Evolutionary conservation across 2,113 vertebrate genomes (phyloP).

Genomic region (Rattus norvegicus): DNA sequence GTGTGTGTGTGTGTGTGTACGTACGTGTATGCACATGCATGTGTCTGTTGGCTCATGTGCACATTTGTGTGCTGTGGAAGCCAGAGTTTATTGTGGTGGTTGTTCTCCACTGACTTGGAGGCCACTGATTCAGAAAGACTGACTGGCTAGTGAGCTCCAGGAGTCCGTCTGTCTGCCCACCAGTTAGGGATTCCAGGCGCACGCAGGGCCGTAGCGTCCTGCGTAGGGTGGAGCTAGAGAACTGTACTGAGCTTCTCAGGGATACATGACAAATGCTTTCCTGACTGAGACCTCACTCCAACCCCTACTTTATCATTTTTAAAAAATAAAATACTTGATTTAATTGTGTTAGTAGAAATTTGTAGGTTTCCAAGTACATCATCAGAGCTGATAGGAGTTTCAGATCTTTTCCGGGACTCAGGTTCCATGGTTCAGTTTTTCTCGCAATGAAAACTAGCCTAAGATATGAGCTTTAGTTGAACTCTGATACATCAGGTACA

Average conservation of each 20-base stretch:
- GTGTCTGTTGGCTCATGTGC: not conserved
- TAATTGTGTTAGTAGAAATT: constrained; percentile 7
- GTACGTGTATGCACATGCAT: not conserved
- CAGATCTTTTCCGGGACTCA: constrained; percentile 32
- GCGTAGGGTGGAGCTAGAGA: not conserved
- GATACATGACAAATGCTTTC: not conserved
- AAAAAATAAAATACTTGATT: not conserved
- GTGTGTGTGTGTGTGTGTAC: not conserved
- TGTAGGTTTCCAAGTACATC: not conserved
- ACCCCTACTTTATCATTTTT: not conserved
- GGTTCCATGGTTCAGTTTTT: not conserved
- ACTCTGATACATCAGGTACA: not conserved
- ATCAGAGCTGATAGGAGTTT: not conserved
- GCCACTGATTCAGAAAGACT: not conserved
- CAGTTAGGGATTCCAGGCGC: not conserved
- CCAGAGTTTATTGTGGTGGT: not conserved
- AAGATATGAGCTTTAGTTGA: constrained; percentile 49
- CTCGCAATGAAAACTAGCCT: constrained; percentile 81
- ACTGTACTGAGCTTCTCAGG: not conserved
- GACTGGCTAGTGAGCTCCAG: not conserved
- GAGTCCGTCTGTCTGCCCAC: not conserved
- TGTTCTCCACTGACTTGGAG: not conserved
- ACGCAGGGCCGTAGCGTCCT: not conserved
- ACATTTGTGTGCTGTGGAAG: not conserved
- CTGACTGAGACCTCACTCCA: not conserved